Evolutionary conservation across 2,113 vertebrate species (phyloP), one percentile per base, ranked within the genome.

Genomic region (Trichomycterus rosablanca): DNA sequence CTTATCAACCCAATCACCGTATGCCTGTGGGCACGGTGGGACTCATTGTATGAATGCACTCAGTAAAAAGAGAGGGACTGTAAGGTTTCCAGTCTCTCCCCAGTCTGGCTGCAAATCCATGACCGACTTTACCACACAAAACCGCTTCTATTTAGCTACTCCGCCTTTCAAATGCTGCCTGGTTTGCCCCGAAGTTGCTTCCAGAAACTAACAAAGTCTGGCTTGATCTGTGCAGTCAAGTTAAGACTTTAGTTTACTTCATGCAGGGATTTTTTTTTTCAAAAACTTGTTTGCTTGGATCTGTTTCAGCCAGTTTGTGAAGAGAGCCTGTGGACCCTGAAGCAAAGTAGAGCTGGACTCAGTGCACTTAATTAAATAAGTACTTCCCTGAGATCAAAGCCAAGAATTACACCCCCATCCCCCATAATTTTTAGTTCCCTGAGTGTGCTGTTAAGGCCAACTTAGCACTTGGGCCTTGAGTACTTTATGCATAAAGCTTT

Each of bases 341-440:
- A 18, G 53, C 45, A 14, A 5, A 30, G 23, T 28, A 22, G 16
- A 69, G 37, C 45, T 62, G 40, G 53, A 55, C 18, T 63, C 26
- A 20, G 32, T 57, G 64, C 49, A 26, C 23, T 45, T 26, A 34
- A 56, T 53, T 54, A n/a, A 60, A 70, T 65, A 60, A 59, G 15
- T 59, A 35, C 46, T 37, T n/a, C n/a, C n/a, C n/a, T 60, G 23
- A 32, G 39, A 37, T 55, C 42, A 30, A 40, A 37, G 32, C 32
- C 44, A 66, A 57, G 43, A 30, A 65, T 35, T 24, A 14, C 11
- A 4, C 8, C 10, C 10, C 14, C 14, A 34, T 7, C 16, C 56
- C 20, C 8, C 18, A 34, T 46, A 30, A 28, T 48, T n/a, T n/a
- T n/a, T n/a, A n/a, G n/a, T n/a, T n/a, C n/a, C n/a, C n/a, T n/a